These are phyloP conservation scores for Adelges cooleyi DNA, from an alignment of 1,140 invertebrate genomes.

Conservation along the genomic window DNA sequence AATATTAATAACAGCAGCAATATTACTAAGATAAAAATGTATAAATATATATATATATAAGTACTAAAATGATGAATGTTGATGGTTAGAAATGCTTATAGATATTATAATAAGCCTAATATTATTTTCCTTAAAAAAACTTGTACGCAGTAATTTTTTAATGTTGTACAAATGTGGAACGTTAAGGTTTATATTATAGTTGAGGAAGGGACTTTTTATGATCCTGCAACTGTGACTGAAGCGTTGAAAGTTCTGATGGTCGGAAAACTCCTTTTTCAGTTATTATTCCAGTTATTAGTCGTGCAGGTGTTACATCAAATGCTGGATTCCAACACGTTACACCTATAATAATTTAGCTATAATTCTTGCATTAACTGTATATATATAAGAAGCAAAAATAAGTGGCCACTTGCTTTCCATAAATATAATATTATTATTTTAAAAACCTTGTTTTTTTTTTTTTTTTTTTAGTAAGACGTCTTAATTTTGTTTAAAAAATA, in stretches of 20 bases:
- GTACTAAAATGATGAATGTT: background rate
- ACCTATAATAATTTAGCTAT: slow-evolving; percentile 44
- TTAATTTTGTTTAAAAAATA: too few species aligned
- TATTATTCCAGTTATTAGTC: slow-evolving; percentile 86
- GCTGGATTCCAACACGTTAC: slow-evolving; percentile 96
- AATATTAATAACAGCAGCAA: background rate
- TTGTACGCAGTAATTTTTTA: background rate
- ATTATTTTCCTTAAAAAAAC: slow-evolving; percentile 1
- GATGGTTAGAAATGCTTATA: slow-evolving; percentile 11
- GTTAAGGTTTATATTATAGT: slow-evolving; percentile 11
- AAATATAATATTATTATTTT: too few species aligned
- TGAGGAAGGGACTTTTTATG: slow-evolving; percentile 17
- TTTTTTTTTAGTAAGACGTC: too few species aligned
- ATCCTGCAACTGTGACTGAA: slow-evolving; percentile 5
- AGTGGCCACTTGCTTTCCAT: too few species aligned
- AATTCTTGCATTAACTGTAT: background rate
- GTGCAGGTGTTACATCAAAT: slow-evolving; percentile 95
- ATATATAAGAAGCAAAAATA: too few species aligned
- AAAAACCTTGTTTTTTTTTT: too few species aligned
- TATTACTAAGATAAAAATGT: background rate
- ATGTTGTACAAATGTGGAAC: background rate
- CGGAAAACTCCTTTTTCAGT: slow-evolving; percentile 83
- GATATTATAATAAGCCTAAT: slow-evolving; percentile 6
- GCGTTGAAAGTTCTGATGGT: slow-evolving; percentile 42
- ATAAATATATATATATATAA: slow-evolving; percentile 7